Evolutionary conservation across 2,113 vertebrate species (phyloP), one percentile per base, ranked within the genome.

Genomic region (Neotragus pygmaeus): DNA sequence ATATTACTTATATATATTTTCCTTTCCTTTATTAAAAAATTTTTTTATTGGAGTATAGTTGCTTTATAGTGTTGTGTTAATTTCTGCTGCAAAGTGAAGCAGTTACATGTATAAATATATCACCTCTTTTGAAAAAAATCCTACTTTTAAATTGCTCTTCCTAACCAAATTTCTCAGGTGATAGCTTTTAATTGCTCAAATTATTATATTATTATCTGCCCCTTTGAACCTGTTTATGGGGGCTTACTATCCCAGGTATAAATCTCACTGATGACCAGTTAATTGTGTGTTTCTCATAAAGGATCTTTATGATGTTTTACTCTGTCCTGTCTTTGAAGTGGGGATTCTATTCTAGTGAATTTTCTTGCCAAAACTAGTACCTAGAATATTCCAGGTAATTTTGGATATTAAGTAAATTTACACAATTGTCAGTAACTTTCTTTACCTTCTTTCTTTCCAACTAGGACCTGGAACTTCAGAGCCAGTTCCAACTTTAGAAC

Each of bases 131-230:
- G 10, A 73, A 90, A 90, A 87, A 94, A 84, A 45, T 5, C 8
- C 14, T 19, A 4, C n/a, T 57, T 77, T 88, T 82, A n/a, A 85
- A 73, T 45, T 77, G 36, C 36, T 91, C 33, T 15, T 94, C 73
- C 78, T 39, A 30, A 78, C 28, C 19, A 93, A 64, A 94, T 92
- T 96, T 94, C 90, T 66, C 58, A 90, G 58, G 47, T 33, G 80
- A 96, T 90, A 96, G 91, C 36, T 88, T 85, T 85, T 93, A 95
- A 97, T 70, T 82, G 89, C 92, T 93, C 60, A 77, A 83, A 75
- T 90, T 80, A 95, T 43, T n/a, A 81, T 39, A 73, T 23, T 73
- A 73, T 73, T 39, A 73, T 39, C 36, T 39, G 19, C 11, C 39
- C 75, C 95, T 97, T 88, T 94, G 94, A 97, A 90, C 64, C 4